Base-by-base conservation (phyloP, 2,113 vertebrate genomes). In the Cheilinus undulatus region DNA sequence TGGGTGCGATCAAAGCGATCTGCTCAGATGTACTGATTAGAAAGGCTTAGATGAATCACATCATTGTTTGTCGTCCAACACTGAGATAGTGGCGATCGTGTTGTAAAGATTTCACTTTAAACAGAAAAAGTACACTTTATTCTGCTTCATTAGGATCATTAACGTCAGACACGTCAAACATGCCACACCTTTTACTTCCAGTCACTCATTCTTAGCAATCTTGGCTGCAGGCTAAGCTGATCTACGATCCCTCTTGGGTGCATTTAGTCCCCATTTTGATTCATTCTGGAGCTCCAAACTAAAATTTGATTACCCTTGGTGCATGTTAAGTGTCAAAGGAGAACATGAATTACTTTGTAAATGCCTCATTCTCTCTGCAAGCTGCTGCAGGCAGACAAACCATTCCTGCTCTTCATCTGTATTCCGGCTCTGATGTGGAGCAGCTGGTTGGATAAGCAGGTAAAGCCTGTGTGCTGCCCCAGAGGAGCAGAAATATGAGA, bases 31-130 rank as follows among this genome's bases (percentile, higher is more conserved):
- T 28, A 46, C 36, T 67, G 75, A 80, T 79, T 68, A 62, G 17
- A 52, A 58, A 11, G 1, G 40, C 77, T 81, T 36, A 34, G 69
- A 72, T 74, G 75, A 82, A 70, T 76, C 71, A 68, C 14, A 53
- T n/a, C 50, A 51, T 2, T 20, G 27, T 20, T 19, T 26, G 30
- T n/a, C 38, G 24, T 49, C 54, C 62, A 73, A 54, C 56, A 71
- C 24, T 12, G 17, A 52, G 57, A 68, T 23, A 22, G 59, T 23
- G 26, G 27, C 53, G 24, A 3, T 76, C 10, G 56, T 30, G 40
- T 57, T 59, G 34, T n/a, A 36, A 52, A 32, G 52, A 69, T 27
- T 48, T 48, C 13, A 58, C 20, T 42, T 46, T 24, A 51, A 10
- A 40, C 38, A 15, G 0, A 14, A 14, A 14, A 15, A 2, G 34